Evolutionary conservation across 30 jellyfish, hydroid and myxozoan genomes (phyloP), one percentile per base, ranked within the genome.

Genomic region (Aurelia aurita complex sp. Pacific): DNA sequence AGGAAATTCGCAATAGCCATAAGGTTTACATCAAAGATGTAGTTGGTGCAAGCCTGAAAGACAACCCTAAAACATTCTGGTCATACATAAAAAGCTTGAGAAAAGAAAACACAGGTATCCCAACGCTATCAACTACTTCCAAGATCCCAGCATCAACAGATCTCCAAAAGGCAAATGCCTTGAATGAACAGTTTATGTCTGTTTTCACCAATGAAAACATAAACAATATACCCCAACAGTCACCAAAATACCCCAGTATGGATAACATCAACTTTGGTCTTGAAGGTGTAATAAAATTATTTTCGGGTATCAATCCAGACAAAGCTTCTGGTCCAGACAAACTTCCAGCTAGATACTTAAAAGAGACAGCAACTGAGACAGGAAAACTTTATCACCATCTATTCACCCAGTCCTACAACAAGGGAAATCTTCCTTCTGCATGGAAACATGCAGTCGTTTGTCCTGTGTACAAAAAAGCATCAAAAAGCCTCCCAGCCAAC

Each of bases 321-420:
- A 67, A 67, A 67, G 78, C 78, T 67, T 67, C 78, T 67, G 78
- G 78, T 67, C 78, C 78, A 67, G 67, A 67, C 78, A 67, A 67
- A 67, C 50, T 67, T 33, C 54, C 78, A 67, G 54, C 78, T 36
- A 19, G 50, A 32, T 67, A 67, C 78, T 36, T 67, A 19, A 67
- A 67, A 36, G 78, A 36, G 54, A 67, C 78, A 67, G 50, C 78
- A 67, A 36, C 54, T 19, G 50, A 67, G 54, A 19, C 54, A 36
- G 78, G 78, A 4, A 38, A 38, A 38, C 5, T 38, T 2, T 38
- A 38, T 38, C 70, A 62, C 34, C 70, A 62, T 62, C 8, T 62
- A 62, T 62, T 62, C 70, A 2, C 29, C 29, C 70, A 62, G 70
- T 62, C 70, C 33, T 62, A 62, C 34, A 23, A 62, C 70, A n/a